These are phyloP conservation scores for Cydia pomonella DNA, from an alignment of 1,140 invertebrate species.

Conservation along the genomic window DNA sequence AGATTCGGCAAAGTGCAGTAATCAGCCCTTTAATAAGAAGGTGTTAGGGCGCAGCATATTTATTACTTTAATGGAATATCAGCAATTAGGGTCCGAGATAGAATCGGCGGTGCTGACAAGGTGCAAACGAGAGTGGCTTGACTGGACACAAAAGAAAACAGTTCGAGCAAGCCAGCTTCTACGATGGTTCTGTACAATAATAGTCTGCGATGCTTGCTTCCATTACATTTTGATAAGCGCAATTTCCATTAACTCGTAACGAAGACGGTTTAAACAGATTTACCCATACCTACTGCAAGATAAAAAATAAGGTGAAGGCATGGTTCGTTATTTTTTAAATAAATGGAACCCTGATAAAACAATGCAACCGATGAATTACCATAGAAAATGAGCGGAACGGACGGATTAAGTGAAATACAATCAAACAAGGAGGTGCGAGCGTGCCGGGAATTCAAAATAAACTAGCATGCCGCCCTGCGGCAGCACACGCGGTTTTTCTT, in stretches of 20 bases:
- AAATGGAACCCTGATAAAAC: constrained; percentile 68
- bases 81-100: constrained; percentile 73
- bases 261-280: constrained; percentile 1
- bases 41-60: constrained; percentile 64
- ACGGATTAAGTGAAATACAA: constrained; percentile 71
- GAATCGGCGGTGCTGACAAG: constrained; percentile 77
- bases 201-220: not conserved
- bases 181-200: constrained; percentile 14
- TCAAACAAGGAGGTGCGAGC: constrained; percentile 59
- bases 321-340: constrained; percentile 33
- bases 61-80: constrained; percentile 78
- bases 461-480: constrained; percentile 43
- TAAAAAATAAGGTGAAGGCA: not conserved
- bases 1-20: constrained; percentile 56
- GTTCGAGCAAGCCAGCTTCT: constrained; percentile 9
- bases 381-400: constrained; percentile 74
- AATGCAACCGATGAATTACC: constrained; percentile 73
- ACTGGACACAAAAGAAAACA: constrained; percentile 58
- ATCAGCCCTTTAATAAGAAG: constrained; percentile 58
- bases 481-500: constrained; percentile 35
- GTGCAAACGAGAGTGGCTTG: constrained; percentile 74
- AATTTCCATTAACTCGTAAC: constrained; percentile 3
- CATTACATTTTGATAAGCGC: not conserved
- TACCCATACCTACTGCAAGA: not conserved
- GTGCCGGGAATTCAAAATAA: constrained; percentile 53